Evolutionary conservation across 2,113 vertebrate species (phyloP), one percentile per base, ranked within the genome.

Genomic region (Sylvilagus bachmani): DNA sequence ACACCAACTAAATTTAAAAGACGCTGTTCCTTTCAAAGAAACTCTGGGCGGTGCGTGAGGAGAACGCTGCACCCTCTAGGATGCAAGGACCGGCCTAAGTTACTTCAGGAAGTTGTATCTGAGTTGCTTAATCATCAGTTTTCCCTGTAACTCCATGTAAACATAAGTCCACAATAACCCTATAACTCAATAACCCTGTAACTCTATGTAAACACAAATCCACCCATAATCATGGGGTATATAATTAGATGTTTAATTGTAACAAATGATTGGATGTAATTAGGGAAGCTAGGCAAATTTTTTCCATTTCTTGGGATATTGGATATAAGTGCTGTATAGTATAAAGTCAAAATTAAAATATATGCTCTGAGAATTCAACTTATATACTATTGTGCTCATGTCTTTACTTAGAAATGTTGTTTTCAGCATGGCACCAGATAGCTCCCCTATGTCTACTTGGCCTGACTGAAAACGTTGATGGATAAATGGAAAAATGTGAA

Each of bases 91-190:
- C 95, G 95, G 78, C 17, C 38, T 86, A 82, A 97, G 89, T 4
- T 75, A 84, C 91, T 97, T 96, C 90, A 0, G 0, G 33, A 98
- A 95, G 96, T 29, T 95, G 61, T 93, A 94, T 95, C 94, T 94
- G 64, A 22, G 19, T 85, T 96, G 61, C 77, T 69, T 96, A 84
- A 91, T 77, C 83, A 85, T 94, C 70, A 96, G 25, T 69, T 84
- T 97, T 96, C 66, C 64, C 64, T 95, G 86, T 93, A 93, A 80
- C 73, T 95, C 67, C 33, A 90, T 61, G 64, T 79, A 94, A 95
- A 92, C 61, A 75, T 86, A 85, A 75, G 90, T 80, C n/a, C 38
- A 85, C 44, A 44, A 44, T 44, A 44, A 44, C 44, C 7, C 44
- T 44, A 44, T 44, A 44, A 44, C 44, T 44, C 44, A 44, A 44